Evolutionary conservation across 2,888 invertebrate genomes (phyloP).

Genomic region (Arrhopalites spinosus): DNA sequence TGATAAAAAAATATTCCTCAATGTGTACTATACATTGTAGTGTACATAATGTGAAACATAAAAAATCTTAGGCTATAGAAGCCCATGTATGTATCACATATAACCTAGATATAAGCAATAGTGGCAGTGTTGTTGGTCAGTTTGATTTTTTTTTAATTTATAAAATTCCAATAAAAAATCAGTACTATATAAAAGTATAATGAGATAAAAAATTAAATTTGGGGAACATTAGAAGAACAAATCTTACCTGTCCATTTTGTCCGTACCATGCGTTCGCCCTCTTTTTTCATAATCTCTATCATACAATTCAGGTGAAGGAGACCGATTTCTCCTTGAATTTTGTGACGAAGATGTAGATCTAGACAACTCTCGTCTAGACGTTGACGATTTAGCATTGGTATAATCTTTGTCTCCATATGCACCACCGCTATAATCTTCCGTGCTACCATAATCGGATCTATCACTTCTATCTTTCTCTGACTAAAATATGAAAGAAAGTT

Average conservation of each 20-base stretch:
- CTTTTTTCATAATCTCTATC: conserved; percentile 26
- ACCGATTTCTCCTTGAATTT: conserved; percentile 27
- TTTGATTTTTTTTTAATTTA: not conserved
- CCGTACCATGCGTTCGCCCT: not conserved
- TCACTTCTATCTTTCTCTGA: conserved; percentile 41
- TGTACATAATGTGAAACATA: too few species aligned
- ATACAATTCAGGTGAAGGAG: conserved; percentile 24
- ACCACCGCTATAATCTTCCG: conserved; percentile 10
- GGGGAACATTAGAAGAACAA: not conserved
- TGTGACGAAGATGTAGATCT: conserved; percentile 5
- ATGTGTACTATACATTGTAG: too few species aligned
- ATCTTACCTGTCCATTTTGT: conserved; percentile 3
- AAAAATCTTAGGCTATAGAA: too few species aligned
- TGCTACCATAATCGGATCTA: conserved; percentile 32
- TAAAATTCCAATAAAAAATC: not conserved
- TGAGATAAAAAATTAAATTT: not conserved
- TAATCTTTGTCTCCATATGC: conserved; percentile 26
- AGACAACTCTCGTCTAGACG: too few species aligned
- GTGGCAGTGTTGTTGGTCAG: not conserved
- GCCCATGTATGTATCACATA: too few species aligned
- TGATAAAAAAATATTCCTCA: too few species aligned
- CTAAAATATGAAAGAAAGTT: conserved; percentile 23
- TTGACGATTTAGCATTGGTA: conserved; percentile 11
- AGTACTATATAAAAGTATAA: not conserved
- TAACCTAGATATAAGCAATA: too few species aligned